Conservation (phyloP, 2,888 invertebrate genomes). For the Calliopum simillimum region DNA sequence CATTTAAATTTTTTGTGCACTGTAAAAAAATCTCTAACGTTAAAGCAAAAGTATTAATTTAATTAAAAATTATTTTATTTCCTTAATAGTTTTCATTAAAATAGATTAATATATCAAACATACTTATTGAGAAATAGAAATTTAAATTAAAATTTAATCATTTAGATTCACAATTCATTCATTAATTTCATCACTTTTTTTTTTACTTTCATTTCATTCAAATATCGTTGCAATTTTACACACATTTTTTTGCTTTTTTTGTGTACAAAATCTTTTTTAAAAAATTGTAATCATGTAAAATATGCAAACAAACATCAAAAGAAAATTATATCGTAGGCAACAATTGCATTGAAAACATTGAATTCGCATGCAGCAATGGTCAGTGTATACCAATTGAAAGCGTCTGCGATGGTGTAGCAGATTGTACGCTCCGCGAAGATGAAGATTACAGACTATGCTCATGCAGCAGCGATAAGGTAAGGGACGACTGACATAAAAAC, state of each 20-base stretch:
- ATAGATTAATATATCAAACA: too few relatives aligned
- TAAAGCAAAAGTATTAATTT: too few relatives aligned
- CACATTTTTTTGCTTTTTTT: constrained; percentile 15
- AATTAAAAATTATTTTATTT: too few relatives aligned
- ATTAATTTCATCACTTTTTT: constrained; percentile 5
- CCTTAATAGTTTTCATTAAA: too few relatives aligned
- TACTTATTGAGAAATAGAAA: too few relatives aligned
- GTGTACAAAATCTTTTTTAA: neutral
- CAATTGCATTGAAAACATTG: constrained; percentile 63
- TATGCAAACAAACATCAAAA: constrained; percentile 33
- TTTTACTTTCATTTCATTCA: constrained; percentile 5
- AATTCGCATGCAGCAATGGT: constrained; percentile 73
- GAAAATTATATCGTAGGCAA: constrained; percentile 31
- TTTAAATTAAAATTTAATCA: too few relatives aligned
- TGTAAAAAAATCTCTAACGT: too few relatives aligned
- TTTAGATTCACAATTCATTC: neutral
- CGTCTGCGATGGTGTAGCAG: constrained; percentile 85
- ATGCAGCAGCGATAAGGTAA: constrained; percentile 65
- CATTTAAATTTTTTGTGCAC: too few relatives aligned
- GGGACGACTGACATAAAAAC: constrained; percentile 43
- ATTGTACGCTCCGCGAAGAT: constrained; percentile 81
- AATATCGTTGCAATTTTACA: neutral
- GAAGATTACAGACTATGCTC: constrained; percentile 70
- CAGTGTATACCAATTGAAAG: constrained; percentile 80
- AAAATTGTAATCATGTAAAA: constrained; percentile 16